Base-by-base conservation (phyloP, 2,888 invertebrate genomes). In the Cacoxenus indagator region DNA sequence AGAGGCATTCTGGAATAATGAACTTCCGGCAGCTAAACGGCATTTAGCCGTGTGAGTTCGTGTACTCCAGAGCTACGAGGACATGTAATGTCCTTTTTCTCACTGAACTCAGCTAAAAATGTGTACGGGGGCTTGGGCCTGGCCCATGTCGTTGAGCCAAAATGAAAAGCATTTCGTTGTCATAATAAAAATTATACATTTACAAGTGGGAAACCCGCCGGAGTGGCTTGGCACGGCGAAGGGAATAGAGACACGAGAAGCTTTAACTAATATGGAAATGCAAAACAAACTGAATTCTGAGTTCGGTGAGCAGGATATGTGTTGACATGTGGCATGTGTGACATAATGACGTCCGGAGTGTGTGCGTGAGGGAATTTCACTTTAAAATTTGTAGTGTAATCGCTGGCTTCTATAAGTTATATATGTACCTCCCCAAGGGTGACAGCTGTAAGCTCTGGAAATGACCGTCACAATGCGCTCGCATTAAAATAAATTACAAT, bases 101-200 rank as follows among this genome's bases (percentile, higher is more conserved):
- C 5, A 8, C 5, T 1, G 9, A 5, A 31, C 9, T 8, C 9
- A 31, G 5, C 5, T 31, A 31, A 31, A 8, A 8, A 8, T 17
- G 19, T 48, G 48, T 51, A 19, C 48, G 37, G 37, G 8, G 8
- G 37, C 9, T 37, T 14, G 14, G 14, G 5, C 2, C 9, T 0
- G 37, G 1, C 9, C 37, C 1, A 14, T 37, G 37, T 31, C 37
- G 37, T 5, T 48, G 48, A 19, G 5, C n/a, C n/a, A n/a, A n/a
- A n/a, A n/a, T n/a, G n/a, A n/a, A 55, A 9, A 55, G 55, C 55
- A 55, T 55, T 55, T 55, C n/a, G 48, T 48, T 48, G 48, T 48
- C 48, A n/a, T 48, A 48, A 48, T 48, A 48, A 48, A n/a, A 27
- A 55, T 27, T 24, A 27, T 26, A 55, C 24, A 26, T 55, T n/a